These are phyloP conservation scores for Brachirus orientalis DNA, from an alignment of 2,113 vertebrate genomes.

Conservation along the genomic window DNA sequence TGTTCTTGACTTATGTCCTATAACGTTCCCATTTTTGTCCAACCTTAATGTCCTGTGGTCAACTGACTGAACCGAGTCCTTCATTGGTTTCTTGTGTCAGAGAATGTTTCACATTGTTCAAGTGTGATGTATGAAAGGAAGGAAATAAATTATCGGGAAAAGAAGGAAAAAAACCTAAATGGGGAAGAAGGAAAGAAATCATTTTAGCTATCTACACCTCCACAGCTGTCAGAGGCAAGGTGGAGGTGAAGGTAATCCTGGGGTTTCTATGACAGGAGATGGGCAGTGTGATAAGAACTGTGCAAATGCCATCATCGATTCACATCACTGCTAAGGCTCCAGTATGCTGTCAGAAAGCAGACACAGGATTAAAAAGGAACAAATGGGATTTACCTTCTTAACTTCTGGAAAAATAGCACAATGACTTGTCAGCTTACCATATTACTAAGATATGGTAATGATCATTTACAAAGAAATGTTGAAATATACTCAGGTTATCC, in stretches of 20 bases:
- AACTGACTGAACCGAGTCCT: constrained; percentile 48
- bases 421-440: constrained; percentile 33
- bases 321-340: constrained; percentile 47
- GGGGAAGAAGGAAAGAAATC: constrained; percentile 10
- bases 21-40: constrained; percentile 45
- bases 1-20: constrained; percentile 54
- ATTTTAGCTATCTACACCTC: constrained; percentile 3
- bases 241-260: constrained; percentile 56
- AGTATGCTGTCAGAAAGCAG: constrained; percentile 45
- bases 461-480: constrained; percentile 15
- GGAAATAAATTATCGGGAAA: not conserved
- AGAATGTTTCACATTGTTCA: constrained; percentile 9
- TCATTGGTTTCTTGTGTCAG: constrained; percentile 35
- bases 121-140: not conserved
- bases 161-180: not conserved
- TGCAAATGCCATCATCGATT: constrained; percentile 66
- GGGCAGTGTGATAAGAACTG: constrained; percentile 61
- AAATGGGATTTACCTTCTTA: constrained; percentile 62
- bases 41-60: constrained; percentile 59
- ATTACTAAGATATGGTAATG: not conserved
- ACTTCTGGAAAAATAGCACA: constrained; percentile 55
- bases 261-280: constrained; percentile 61
- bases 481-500: constrained; percentile 6
- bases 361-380: constrained; percentile 61
- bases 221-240: constrained; percentile 41